A percentile compares a stretch with the other conserved stretches of the same genome.
phyloP scores from a whole-genome alignment of 2,888 invertebrate genomes.

The Strigamia maritima region DNA sequence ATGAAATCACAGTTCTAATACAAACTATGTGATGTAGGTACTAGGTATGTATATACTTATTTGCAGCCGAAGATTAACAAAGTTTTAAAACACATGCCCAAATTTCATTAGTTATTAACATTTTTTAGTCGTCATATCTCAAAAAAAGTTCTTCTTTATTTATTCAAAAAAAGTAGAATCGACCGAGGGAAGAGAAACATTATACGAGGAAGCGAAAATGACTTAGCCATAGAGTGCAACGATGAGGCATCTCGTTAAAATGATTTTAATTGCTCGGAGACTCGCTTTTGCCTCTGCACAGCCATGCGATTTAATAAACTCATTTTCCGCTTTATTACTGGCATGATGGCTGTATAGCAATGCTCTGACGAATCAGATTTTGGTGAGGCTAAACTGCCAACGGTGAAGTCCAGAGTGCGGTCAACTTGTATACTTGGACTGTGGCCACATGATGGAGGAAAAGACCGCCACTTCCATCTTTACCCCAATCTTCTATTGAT shows the following conservation, averaged over 20 bases:
- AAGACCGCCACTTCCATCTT: neutral
- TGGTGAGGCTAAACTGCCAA: slow-evolving; percentile 1
- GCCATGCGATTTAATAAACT: slow-evolving; percentile 31
- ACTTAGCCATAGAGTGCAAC: neutral
- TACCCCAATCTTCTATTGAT: slow-evolving; percentile 27
- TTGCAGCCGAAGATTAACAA: too few relatives aligned
- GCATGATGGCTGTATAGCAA: neutral
- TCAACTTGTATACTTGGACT: slow-evolving; percentile 17
- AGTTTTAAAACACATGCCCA: too few relatives aligned
- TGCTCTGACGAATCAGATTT: slow-evolving; percentile 30
- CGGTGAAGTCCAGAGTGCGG: slow-evolving; percentile 23
- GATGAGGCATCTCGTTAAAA: slow-evolving; percentile 21
- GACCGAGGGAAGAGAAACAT: slow-evolving; percentile 2
- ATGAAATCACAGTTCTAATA: neutral
- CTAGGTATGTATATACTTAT: neutral
- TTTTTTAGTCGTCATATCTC: neutral
- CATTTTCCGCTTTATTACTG: slow-evolving; percentile 32
- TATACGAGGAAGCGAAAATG: neutral
- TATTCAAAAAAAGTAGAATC: neutral
- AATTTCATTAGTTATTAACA: neutral
- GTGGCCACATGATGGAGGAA: slow-evolving; percentile 33
- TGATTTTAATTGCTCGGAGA: slow-evolving; percentile 32
- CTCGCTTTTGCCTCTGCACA: slow-evolving; percentile 28
- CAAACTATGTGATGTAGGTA: neutral
- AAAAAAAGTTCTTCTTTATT: neutral